Evolutionary conservation across 2,797 vertebrate species (phyloP).

Genomic region (Craterocephalus amniculus): DNA sequence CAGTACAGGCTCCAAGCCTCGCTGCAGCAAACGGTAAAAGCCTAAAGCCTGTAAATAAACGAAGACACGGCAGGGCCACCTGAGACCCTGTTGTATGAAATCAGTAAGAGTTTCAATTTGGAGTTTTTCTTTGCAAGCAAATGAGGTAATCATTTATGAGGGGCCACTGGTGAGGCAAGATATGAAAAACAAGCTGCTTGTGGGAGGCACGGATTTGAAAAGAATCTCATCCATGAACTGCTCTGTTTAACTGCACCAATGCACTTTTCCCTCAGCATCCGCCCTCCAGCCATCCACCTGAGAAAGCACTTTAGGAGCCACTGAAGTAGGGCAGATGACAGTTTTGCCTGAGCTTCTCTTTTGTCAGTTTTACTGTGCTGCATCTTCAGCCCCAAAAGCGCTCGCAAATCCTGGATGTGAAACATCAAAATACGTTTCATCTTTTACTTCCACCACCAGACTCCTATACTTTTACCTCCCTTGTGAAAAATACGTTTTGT

Average conservation of each 20-base stretch:
- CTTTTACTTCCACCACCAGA: constrained; percentile 37
- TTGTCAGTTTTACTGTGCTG: constrained; percentile 39
- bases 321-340: constrained; percentile 56
- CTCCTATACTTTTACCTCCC: constrained; percentile 25
- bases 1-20: constrained; percentile 25
- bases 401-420: constrained; percentile 46
- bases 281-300: constrained; percentile 61
- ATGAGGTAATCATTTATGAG: constrained; percentile 63
- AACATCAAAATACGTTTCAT: constrained; percentile 46
- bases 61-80: constrained; percentile 55
- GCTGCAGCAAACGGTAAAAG: constrained; percentile 53
- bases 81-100: constrained; percentile 67
- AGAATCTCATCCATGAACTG: constrained; percentile 45
- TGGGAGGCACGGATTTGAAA: constrained; percentile 47
- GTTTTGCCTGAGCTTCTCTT: constrained; percentile 40
- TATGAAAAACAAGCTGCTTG: constrained; percentile 51
- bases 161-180: constrained; percentile 39
- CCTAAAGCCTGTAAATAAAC: constrained; percentile 57
- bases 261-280: constrained; percentile 52
- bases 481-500: constrained; percentile 39
- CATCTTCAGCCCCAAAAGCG: constrained; percentile 19
- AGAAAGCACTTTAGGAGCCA: constrained; percentile 52
- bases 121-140: constrained; percentile 48
- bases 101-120: constrained; percentile 66
- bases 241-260: constrained; percentile 46